Evolutionary conservation across 2,113 vertebrate species (phyloP).

Genomic region (Empidonax alnorum): DNA sequence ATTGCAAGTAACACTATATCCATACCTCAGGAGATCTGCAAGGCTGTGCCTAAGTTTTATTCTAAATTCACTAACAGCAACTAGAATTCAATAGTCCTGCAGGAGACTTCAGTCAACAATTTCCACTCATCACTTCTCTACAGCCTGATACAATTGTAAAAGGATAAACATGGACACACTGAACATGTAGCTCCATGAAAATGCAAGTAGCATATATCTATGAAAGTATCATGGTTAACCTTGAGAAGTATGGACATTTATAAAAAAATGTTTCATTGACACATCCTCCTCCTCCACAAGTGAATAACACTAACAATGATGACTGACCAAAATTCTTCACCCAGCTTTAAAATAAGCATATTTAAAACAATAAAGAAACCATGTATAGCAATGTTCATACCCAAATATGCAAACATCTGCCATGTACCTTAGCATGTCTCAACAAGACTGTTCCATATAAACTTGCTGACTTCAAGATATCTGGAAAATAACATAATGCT

Average conservation of each 20-base stretch:
- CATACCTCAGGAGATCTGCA: not conserved
- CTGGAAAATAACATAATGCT: not conserved
- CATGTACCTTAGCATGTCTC: not conserved
- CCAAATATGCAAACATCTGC: not conserved
- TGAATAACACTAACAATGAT: not conserved
- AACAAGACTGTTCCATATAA: not conserved
- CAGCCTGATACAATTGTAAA: not conserved
- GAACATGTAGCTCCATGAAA: not conserved
- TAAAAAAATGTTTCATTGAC: not conserved
- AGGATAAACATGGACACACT: fast-evolving
- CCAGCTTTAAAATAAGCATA: not conserved
- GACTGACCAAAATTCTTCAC: not conserved
- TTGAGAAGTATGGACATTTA: not conserved
- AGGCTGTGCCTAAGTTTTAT: not conserved
- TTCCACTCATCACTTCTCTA: not conserved
- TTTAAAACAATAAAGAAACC: not conserved
- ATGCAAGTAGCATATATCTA: not conserved
- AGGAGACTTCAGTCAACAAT: not conserved
- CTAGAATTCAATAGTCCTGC: not conserved
- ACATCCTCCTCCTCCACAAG: not conserved
- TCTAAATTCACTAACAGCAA: not conserved
- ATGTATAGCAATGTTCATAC: not conserved
- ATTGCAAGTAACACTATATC: not conserved
- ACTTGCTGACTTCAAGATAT: not conserved
- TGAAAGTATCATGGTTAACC: not conserved